Conservation (phyloP, 2,797 vertebrate genomes). For the Anas flavirostris region DNA sequence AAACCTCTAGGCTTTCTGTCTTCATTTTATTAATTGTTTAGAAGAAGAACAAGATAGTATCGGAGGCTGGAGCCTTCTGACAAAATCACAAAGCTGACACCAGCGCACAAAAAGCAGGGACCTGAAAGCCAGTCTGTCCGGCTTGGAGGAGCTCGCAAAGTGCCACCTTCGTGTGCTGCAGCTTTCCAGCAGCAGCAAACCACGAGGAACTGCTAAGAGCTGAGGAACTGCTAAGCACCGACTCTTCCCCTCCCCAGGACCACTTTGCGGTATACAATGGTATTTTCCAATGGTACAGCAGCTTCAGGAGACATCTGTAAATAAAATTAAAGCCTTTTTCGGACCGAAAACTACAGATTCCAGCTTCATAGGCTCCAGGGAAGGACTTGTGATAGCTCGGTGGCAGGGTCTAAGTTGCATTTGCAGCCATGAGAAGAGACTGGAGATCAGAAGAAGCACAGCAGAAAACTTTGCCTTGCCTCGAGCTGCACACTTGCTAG, state of each 20-base stretch:
- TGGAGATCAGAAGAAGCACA: background rate
- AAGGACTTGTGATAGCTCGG: background rate
- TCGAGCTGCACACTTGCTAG: background rate
- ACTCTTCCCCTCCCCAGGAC: background rate
- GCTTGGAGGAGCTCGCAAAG: background rate
- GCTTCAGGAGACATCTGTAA: background rate
- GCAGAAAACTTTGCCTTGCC: background rate
- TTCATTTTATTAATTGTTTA: constrained; percentile 61
- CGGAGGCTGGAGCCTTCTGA: constrained; percentile 36
- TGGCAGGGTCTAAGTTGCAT: background rate
- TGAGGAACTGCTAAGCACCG: background rate
- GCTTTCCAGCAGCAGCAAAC: background rate
- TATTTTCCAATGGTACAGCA: background rate
- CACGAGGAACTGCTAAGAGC: background rate
- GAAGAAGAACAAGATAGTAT: constrained; percentile 38
- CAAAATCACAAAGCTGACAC: constrained; percentile 7
- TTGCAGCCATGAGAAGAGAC: background rate
- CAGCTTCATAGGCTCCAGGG: background rate
- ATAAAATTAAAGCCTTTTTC: background rate
- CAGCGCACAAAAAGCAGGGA: background rate
- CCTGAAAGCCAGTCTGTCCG: background rate
- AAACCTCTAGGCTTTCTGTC: constrained; percentile 54
- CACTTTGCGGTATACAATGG: background rate
- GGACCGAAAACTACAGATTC: background rate
- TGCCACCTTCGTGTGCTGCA: background rate